Base-by-base conservation (phyloP, 2,888 invertebrate genomes). In the Parnassius smintheus region DNA sequence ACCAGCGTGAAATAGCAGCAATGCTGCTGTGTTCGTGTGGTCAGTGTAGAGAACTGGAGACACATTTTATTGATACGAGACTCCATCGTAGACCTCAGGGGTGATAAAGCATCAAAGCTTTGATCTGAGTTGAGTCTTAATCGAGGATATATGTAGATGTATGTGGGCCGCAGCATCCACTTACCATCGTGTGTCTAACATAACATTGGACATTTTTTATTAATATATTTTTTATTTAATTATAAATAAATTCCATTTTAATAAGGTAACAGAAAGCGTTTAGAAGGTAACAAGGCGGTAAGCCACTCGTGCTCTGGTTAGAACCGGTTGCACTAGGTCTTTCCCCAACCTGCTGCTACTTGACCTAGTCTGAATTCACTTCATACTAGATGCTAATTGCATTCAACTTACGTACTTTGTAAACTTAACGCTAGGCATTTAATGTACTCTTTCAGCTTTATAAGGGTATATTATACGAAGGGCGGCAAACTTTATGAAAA, bases 311-410 rank as follows among this genome's bases (percentile, higher is more conserved):
- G 55, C 12, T 7, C 50, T 50, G 42, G 13, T 12, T 13, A 22
- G 13, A 56, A 61, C 61, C 61, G 61, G 61, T 61, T 12, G 12
- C 46, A 46, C 61, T 61, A 56, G 44, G 61, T 56, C 56, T 61
- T 56, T 61, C 50, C 60, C 45, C 51, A 61, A 44, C 51, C 61
- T 61, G 55, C 50, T 44, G 11, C 59, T 53, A 52, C 61, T 61
- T 61, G 61, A 61, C 61, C 61, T 51, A 61, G 45, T 61, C 51
- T 61, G 51, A 61, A 56, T 61, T 51, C 56, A 51, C 56, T 49
- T 51, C 56, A 22, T 25, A 42, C 50, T 51, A 53, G 35, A 45
- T 12, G 12, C 11, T 59, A 52, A 59, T 59, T 59, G 52, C 52
- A 45, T 25, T 51, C 51, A 59, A 45, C 51, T 49, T 44, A 45